phyloP scores from a whole-genome alignment of 35 echinoderm and acorn worm genomes.

The Ophiothrix spiculata region DNA sequence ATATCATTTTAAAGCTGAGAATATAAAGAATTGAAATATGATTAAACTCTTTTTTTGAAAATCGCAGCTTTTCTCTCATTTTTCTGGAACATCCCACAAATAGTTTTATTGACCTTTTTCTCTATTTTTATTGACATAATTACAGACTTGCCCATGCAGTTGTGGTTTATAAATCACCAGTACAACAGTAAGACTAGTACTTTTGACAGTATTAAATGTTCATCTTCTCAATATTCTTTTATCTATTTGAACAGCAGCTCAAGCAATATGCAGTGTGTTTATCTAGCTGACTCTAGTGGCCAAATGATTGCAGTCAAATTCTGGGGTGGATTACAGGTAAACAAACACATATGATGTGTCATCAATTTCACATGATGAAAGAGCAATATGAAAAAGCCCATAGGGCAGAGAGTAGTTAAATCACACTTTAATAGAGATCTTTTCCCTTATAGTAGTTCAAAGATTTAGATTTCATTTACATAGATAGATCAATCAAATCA shows the following conservation, averaged over 20 bases:
- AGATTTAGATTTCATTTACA: background rate
- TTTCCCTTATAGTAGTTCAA: no score
- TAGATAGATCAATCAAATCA: no score
- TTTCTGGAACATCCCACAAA: no score
- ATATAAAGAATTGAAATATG: no score
- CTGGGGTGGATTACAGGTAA: conserved; percentile 64
- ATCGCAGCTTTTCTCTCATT: no score
- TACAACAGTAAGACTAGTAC: background rate
- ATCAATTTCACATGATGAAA: background rate
- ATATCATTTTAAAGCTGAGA: no score
- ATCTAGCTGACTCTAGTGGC: conserved; percentile 43
- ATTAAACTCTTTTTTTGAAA: no score
- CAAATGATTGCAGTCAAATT: conserved; percentile 61
- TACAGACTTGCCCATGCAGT: no score
- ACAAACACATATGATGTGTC: conserved; percentile 10
- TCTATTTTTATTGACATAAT: no score
- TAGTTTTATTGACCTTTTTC: no score
- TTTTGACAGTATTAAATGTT: background rate
- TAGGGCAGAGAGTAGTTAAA: no score
- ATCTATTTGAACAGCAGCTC: background rate
- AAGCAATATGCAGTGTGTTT: conserved; percentile 36
- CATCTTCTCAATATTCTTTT: background rate
- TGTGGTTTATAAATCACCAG: background rate
- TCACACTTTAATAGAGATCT: no score
- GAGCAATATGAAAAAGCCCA: background rate